These are phyloP conservation scores for Erannis defoliaria DNA, from an alignment of 2,888 invertebrate species.

Conservation along the genomic window DNA sequence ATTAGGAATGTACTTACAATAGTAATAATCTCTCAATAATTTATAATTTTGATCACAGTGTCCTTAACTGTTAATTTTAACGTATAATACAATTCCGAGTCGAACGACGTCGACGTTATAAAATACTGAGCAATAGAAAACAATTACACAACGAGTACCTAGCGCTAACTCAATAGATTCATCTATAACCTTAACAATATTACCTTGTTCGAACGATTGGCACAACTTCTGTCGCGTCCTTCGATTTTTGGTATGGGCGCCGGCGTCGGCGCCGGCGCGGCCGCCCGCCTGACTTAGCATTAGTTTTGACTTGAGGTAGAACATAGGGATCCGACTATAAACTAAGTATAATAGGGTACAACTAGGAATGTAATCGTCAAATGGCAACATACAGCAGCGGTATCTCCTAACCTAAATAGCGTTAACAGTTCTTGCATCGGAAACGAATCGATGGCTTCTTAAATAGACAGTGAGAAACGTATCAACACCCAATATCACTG, in stretches of 20 bases:
- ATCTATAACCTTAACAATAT: conserved; percentile 81
- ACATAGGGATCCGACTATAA: conserved; percentile 80
- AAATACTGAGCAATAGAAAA: conserved; percentile 86
- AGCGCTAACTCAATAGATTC: conserved; percentile 78
- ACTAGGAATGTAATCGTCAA: conserved; percentile 82
- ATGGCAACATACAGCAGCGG: conserved; percentile 82
- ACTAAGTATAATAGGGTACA: conserved; percentile 71
- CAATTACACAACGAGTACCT: conserved; percentile 78
- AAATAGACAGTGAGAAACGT: conserved; percentile 35
- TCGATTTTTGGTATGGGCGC: conserved; percentile 77
- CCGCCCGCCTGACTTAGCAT: conserved; percentile 80
- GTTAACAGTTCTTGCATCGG: conserved; percentile 65
- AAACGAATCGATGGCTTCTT: conserved; percentile 50
- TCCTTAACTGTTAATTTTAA: conserved; percentile 85
- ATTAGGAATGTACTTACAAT: conserved; percentile 85
- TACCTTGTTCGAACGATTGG: conserved; percentile 83
- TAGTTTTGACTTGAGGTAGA: conserved; percentile 84
- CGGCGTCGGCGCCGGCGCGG: conserved; percentile 49
- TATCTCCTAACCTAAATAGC: conserved; percentile 72
- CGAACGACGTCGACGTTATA: conserved; percentile 74
- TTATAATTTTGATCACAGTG: conserved; percentile 87
- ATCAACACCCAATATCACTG: conserved; percentile 57
- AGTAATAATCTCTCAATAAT: conserved; percentile 86
- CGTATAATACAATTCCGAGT: conserved; percentile 84
- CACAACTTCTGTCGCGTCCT: conserved; percentile 77